phyloP scores from a whole-genome alignment of 2,888 invertebrate species.

The Acanthosepion esculentum region DNA sequence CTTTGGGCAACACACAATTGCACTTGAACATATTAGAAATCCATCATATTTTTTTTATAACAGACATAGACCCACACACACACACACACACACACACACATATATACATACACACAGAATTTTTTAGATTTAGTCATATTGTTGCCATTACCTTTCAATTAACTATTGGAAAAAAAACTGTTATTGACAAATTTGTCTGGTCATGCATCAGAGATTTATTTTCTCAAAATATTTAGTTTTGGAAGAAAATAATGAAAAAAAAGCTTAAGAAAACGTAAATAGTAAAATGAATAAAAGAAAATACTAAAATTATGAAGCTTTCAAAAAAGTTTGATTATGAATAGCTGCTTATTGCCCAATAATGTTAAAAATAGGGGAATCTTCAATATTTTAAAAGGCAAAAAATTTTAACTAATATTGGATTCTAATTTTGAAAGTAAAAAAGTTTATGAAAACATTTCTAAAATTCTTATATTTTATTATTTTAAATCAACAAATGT shows the following conservation, averaged over 20 bases:
- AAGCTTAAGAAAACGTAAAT: neutral
- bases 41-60: neutral
- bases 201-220: neutral
- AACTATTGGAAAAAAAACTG: neutral
- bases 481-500: neutral
- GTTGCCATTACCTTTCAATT: neutral
- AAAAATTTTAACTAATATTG: neutral
- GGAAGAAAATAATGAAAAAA: neutral
- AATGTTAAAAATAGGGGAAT: neutral
- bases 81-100: neutral
- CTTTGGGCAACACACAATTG: neutral
- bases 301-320: neutral
- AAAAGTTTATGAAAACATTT: neutral
- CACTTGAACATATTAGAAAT: constrained; percentile 21
- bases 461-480: neutral
- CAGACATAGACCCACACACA: neutral
- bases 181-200: neutral
- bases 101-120: neutral
- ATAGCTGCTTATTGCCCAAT: neutral
- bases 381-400: neutral
- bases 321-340: too few species aligned
- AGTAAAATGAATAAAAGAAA: neutral
- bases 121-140: neutral
- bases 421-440: neutral
- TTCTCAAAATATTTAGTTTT: neutral